phyloP scores from a whole-genome alignment of 2,797 vertebrate genomes.

The Staurois parvus region DNA sequence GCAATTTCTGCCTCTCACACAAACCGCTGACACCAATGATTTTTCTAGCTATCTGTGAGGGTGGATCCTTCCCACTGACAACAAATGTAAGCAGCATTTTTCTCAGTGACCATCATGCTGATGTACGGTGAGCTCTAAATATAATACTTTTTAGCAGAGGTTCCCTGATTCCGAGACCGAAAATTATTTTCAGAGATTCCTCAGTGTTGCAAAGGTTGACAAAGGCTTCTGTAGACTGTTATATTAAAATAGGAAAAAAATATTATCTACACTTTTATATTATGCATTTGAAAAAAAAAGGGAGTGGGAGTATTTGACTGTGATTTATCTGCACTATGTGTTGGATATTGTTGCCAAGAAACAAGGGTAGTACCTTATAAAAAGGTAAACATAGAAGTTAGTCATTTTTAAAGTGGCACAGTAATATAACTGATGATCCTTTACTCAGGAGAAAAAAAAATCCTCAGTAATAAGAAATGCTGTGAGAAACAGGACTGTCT shows the following conservation, averaged over 20 bases:
- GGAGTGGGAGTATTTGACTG: background rate
- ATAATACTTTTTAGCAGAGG: no score
- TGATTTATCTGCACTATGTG: background rate
- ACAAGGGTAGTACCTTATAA: slow-evolving; percentile 49
- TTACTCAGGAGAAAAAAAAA: background rate
- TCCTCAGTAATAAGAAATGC: background rate
- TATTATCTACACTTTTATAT: background rate
- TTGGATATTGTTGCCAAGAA: slow-evolving; percentile 52
- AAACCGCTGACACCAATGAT: no score
- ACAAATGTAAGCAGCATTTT: no score
- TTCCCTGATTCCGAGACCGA: no score
- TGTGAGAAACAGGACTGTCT: background rate
- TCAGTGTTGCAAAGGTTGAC: no score
- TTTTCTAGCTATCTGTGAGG: no score
- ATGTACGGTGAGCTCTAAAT: no score
- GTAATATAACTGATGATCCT: background rate
- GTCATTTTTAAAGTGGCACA: slow-evolving; percentile 23
- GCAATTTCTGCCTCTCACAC: no score
- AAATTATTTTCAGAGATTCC: no score
- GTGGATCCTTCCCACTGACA: no score
- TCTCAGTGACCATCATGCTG: no score
- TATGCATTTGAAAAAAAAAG: background rate
- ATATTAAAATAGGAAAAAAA: background rate
- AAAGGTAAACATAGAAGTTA: slow-evolving; percentile 36
- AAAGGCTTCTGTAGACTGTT: background rate